Conservation (phyloP, 1,140 invertebrate genomes). For the Phymorhynchus buccinoides region DNA sequence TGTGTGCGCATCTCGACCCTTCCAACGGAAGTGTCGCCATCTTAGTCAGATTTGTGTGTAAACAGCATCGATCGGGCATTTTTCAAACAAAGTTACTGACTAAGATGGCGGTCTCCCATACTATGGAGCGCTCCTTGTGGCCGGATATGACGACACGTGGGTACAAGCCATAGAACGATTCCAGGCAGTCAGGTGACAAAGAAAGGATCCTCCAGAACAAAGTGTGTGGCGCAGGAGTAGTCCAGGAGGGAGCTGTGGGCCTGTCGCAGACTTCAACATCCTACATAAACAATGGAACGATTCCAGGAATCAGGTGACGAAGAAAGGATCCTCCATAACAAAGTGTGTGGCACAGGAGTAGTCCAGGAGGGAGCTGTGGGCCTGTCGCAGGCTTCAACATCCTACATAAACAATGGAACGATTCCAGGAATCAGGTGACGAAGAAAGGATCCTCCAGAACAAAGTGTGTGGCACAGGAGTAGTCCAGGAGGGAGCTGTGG, state of each 20-base stretch:
- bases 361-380: not conserved
- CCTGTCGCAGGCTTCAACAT: slow-evolving; percentile 54
- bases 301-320: slow-evolving; percentile 15
- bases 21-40: no score
- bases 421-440: no score
- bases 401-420: no score
- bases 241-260: not conserved
- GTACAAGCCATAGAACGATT: no score
- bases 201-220: slow-evolving; percentile 24
- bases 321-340: slow-evolving; percentile 25
- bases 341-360: slow-evolving; percentile 17
- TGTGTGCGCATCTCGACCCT: no score
- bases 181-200: slow-evolving; percentile 21
- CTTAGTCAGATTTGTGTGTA: no score
- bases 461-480: not conserved
- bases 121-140: no score
- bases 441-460: not conserved
- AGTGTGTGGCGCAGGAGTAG: slow-evolving; percentile 7
- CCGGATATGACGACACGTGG: no score
- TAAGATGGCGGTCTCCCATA: no score
- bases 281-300: no score
- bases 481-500: not conserved
- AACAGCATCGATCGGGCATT: no score
- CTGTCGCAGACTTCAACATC: slow-evolving; percentile 54
- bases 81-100: no score